Evolutionary conservation across 2,797 vertebrate genomes (phyloP).

Genomic region (Phrynocephalus guinanensis): DNA sequence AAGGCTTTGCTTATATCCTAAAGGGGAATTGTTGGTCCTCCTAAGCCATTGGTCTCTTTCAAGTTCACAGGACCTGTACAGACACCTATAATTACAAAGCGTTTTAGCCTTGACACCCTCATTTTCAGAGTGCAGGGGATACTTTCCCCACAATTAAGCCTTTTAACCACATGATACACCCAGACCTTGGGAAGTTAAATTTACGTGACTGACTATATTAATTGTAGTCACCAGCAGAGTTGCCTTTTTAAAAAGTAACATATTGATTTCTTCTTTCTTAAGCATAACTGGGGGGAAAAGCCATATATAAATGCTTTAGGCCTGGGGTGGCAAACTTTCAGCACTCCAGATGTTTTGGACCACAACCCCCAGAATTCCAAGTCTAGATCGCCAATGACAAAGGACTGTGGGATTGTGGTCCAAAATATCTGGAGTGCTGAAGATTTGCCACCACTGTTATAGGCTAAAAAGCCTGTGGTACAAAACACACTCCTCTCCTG

Average conservation of each 20-base stretch:
- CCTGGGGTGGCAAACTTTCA: background rate
- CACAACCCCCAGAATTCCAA: too few species aligned
- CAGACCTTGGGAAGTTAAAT: background rate
- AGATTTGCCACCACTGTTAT: too few species aligned
- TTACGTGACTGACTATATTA: background rate
- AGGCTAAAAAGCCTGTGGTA: background rate
- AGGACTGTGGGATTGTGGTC: too few species aligned
- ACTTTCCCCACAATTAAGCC: background rate
- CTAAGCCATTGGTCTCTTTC: conserved; percentile 63
- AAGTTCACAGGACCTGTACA: background rate
- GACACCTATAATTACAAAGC: background rate
- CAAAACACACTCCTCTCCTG: background rate
- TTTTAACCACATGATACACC: background rate
- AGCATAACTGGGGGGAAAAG: background rate
- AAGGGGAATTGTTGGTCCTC: conserved; percentile 63
- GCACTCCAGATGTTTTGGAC: too few species aligned
- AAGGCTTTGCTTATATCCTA: conserved; percentile 61
- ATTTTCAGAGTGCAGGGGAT: background rate
- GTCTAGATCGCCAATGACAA: too few species aligned
- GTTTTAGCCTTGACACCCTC: background rate
- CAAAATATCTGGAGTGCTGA: too few species aligned
- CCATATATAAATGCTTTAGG: background rate
- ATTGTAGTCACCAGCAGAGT: background rate
- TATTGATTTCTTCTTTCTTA: background rate
- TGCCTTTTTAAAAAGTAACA: background rate